Conservation (phyloP, 2,888 invertebrate genomes). For the Sericinus montela region DNA sequence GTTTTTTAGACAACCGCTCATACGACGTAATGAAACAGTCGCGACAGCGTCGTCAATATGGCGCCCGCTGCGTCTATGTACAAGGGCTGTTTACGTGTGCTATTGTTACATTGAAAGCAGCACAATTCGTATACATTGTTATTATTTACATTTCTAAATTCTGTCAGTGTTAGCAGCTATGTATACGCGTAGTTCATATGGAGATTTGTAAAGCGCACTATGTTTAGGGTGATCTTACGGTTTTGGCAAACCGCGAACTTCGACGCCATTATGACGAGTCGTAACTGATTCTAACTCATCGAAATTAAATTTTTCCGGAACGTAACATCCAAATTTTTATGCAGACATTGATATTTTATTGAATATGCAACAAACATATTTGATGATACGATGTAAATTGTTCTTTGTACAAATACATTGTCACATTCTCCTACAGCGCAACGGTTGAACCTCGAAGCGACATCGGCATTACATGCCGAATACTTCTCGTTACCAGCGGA, state of each 20-base stretch:
- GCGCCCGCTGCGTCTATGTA: conserved; percentile 10
- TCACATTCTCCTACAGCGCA: background rate
- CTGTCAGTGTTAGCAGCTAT: too few relatives aligned
- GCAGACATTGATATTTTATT: background rate
- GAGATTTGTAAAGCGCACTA: background rate
- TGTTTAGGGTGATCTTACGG: background rate
- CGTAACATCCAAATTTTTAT: background rate
- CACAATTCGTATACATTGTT: background rate
- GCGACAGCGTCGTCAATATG: background rate
- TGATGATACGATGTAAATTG: background rate
- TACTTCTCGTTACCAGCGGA: background rate
- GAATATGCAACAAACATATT: background rate
- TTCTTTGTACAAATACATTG: background rate
- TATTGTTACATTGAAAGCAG: background rate
- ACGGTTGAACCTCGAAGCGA: background rate
- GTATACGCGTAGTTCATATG: too few relatives aligned
- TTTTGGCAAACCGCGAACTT: background rate
- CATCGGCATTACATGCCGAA: background rate
- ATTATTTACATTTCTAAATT: background rate
- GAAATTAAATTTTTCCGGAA: background rate
- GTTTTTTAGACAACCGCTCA: too few relatives aligned
- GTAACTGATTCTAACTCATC: too few relatives aligned
- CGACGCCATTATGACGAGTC: background rate
- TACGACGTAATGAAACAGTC: background rate
- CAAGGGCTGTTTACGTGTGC: background rate